Evolutionary conservation across 2,888 invertebrate species (phyloP).

Genomic region (Saturnia japonica): DNA sequence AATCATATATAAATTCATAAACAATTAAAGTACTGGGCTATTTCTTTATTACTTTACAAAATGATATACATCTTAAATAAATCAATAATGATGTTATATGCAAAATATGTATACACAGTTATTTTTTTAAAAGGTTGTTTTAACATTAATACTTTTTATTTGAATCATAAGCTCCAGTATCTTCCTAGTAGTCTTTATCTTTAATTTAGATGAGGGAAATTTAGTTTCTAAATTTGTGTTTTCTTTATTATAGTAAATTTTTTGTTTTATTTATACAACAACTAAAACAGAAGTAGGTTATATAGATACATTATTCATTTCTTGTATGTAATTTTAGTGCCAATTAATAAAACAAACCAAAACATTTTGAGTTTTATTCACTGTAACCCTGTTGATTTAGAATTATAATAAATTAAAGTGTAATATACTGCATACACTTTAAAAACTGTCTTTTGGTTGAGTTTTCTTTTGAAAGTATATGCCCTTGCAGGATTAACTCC

Average conservation of each 20-base stretch:
- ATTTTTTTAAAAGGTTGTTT: conserved; percentile 43
- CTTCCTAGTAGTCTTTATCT: conserved; percentile 59
- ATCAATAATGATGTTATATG: conserved; percentile 40
- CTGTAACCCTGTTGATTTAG: not conserved
- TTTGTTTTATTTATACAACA: conserved; percentile 43
- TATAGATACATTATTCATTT: conserved; percentile 39
- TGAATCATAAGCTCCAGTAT: conserved; percentile 42
- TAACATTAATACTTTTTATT: conserved; percentile 41
- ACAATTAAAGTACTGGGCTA: conserved; percentile 37
- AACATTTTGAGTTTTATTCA: conserved; percentile 37
- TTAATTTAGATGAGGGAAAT: conserved; percentile 39
- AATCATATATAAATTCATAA: conserved; percentile 83
- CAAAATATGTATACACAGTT: conserved; percentile 38
- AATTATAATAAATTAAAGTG: too few species aligned
- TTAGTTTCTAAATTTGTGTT: conserved; percentile 28
- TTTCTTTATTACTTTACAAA: conserved; percentile 27
- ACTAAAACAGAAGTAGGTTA: conserved; percentile 35
- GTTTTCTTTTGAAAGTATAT: too few species aligned
- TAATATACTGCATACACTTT: too few species aligned
- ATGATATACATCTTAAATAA: conserved; percentile 41
- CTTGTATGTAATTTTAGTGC: conserved; percentile 57
- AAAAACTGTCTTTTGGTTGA: too few species aligned
- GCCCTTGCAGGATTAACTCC: too few species aligned
- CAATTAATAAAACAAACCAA: conserved; percentile 47
- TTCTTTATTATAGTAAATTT: conserved; percentile 43